Evolutionary conservation across 2,113 vertebrate genomes (phyloP), one percentile per base, ranked within the genome.

Genomic region (Parotia lawesii): DNA sequence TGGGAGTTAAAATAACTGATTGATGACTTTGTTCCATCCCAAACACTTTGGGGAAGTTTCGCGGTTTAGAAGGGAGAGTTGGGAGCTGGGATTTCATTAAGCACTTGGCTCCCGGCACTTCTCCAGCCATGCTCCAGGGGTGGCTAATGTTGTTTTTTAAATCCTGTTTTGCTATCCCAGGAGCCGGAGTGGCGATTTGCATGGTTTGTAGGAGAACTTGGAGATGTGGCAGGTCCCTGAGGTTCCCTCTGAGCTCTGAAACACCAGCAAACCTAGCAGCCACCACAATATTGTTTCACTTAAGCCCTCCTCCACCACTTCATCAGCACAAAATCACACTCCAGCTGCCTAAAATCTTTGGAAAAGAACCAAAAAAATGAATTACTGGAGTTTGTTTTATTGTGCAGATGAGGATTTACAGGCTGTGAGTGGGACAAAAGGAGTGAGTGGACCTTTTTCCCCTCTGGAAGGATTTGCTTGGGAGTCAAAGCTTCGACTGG

Each of bases 1-100:
- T 95, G 72, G 62, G 90, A 96, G 71, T 89, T 93, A 93, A 95
- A 96, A 96, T 91, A 93, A 94, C 93, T 96, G 95, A 95, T 96
- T 95, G 94, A 95, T 96, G 94, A 95, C 84, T 96, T 96, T 95
- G 86, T 96, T 96, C 95, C 94, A 85, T 95, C 91, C 95, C 91
- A 89, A 93, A 95, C 89, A 61, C 80, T 93, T 93, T 93, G 94
- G 94, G 94, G 93, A 95, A 93, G 93, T 93, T 87, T 69, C 2
- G 25, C 37, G 81, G 85, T 95, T 91, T 91, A 71, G 87, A 93
- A 92, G 66, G 82, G 57, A 20, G 61, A 94, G 84, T 66, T 74
- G 91, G 89, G 84, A 96, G 94, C 91, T 87, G 93, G 89, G 93
- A 92, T 95, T 92, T 95, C 93, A 37, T 89, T 81, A 94, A 89